Percentiles rank a stretch among this genome's conserved stretches.
Evolutionary conservation across 1,140 invertebrate species (phyloP).

Genomic region (Chrysoperla carnea): DNA sequence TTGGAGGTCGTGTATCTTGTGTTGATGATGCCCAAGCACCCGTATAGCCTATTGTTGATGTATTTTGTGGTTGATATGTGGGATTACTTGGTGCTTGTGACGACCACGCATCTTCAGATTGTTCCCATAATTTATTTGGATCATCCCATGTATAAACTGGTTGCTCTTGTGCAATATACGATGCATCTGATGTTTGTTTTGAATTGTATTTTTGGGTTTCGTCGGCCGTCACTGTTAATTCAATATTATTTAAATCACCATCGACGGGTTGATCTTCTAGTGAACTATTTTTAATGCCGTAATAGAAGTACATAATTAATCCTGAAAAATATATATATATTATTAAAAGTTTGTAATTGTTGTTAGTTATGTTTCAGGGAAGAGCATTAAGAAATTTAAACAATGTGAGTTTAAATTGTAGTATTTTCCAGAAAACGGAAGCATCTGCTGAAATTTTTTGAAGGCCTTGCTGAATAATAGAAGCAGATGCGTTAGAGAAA

Average conservation of each 20-base stretch:
- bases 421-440: too few relatives aligned
- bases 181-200: constrained; percentile 7
- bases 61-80: not conserved
- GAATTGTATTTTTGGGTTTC: constrained; percentile 20
- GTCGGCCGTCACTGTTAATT: constrained; percentile 30
- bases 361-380: too few relatives aligned
- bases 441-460: too few relatives aligned
- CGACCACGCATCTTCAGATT: not conserved
- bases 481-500: too few relatives aligned
- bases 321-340: constrained; percentile 28
- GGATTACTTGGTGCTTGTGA: not conserved
- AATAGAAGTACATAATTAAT: constrained; percentile 78
- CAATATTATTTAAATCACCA: constrained; percentile 31
- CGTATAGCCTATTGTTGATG: not conserved
- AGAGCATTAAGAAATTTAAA: too few relatives aligned
- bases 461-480: too few relatives aligned
- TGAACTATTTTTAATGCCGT: constrained; percentile 75
- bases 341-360: too few relatives aligned
- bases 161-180: not conserved
- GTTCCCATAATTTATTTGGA: not conserved
- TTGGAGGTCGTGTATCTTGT: not conserved
- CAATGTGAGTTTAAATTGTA: too few relatives aligned
- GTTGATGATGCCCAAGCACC: not conserved
- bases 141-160: not conserved
- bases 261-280: constrained; percentile 40